Conservation (phyloP, 2,888 invertebrate genomes). For the Imbricaverruca yamaguchii region DNA sequence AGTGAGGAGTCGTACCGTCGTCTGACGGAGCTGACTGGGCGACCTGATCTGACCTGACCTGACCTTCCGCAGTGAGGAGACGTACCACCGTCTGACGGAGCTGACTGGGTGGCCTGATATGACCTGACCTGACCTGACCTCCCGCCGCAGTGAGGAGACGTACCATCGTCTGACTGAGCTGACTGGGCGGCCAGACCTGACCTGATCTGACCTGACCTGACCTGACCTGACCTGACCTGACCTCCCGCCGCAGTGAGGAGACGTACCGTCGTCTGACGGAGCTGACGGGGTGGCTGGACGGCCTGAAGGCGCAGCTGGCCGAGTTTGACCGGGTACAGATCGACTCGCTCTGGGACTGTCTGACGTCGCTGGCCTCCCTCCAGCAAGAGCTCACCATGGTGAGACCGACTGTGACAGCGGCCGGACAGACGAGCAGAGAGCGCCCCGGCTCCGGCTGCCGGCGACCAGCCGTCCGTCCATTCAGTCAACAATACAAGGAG, state of each 20-base stretch:
- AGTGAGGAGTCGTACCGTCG: too few species aligned
- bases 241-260: neutral
- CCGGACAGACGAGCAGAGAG: too few species aligned
- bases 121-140: too few species aligned
- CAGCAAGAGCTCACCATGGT: conserved; percentile 6
- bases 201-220: too few species aligned
- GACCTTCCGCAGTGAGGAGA: neutral
- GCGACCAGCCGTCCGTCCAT: too few species aligned
- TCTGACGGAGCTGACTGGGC: too few species aligned
- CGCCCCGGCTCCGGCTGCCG: too few species aligned
- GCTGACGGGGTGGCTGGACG: conserved; percentile 11
- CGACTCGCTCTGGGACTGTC: conserved; percentile 20
- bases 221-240: too few species aligned
- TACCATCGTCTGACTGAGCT: neutral
- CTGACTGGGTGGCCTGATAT: neutral
- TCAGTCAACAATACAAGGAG: too few species aligned
- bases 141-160: neutral
- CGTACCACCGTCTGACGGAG: neutral
- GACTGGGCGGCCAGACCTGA: too few species aligned
- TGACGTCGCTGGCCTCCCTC: neutral
- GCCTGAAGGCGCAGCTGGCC: conserved; percentile 4
- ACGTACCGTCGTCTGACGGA: neutral
- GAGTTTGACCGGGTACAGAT: conserved; percentile 8
- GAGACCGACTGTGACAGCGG: neutral
- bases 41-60: too few species aligned